Base-by-base conservation (phyloP, 2,888 invertebrate genomes). In the Acanthosepion lycidas region DNA sequence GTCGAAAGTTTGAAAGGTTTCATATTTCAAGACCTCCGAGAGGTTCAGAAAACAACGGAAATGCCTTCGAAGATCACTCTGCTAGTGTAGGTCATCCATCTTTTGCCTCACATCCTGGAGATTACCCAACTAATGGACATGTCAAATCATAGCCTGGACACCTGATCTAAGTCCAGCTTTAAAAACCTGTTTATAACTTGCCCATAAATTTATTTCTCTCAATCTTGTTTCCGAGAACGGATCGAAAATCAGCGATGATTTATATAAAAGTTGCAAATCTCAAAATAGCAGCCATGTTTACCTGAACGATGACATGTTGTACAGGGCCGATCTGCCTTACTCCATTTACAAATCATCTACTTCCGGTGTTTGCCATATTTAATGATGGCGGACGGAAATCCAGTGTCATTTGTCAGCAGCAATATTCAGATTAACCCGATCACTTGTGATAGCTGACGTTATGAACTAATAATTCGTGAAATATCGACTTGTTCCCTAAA, bases 21-120 rank as follows among this genome's bases (percentile, higher is more conserved):
- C 78, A n/a, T n/a, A 78, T 78, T 78, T n/a, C 78, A 0, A 78
- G 15, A 78, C n/a, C n/a, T 78, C 78, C 1, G 33, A 78, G 20
- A 78, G 78, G 20, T 78, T 78, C 78, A 33, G 78, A 78, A 78
- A 78, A 78, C 78, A 78, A 78, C 78, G 78, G 78, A 78, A 78
- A 78, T n/a, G 33, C 78, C 78, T 78, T 23, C n/a, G 12, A n/a
- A 33, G n/a, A 6, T 78, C 78, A 5, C 78, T 12, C 78, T 78
- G 2, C n/a, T n/a, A 18, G n/a, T 78, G n/a, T 78, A 78, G n/a
- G 78, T 33, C 78, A 78, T 78, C n/a, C 78, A 78, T 78, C 78
- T 78, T 33, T 78, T 12, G n/a, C 78, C 33, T 33, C 12, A 33
- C n/a, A n/a, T n/a, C 78, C n/a, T 12, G 78, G 78, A 15, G n/a